Conservation (phyloP, 2,113 vertebrate genomes). For the Gallinago paraguaiae region DNA sequence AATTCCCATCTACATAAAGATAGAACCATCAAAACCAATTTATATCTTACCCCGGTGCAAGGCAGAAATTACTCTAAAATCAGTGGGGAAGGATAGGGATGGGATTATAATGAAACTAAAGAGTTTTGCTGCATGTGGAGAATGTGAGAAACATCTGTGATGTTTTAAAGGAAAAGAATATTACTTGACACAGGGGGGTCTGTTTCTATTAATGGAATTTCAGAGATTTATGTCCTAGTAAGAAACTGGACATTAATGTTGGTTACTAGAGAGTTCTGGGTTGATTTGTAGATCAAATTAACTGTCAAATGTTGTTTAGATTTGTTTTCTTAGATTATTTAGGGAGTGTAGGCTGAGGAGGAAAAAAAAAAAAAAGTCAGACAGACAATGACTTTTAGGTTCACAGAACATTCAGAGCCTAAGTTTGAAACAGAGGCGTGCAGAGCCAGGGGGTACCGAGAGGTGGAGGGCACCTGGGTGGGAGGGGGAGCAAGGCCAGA, state of each 20-base stretch:
- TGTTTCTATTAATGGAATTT: neutral
- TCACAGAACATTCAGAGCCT: neutral
- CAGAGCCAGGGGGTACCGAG: neutral
- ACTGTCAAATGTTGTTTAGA: neutral
- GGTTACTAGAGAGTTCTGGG: neutral
- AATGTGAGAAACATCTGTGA: neutral
- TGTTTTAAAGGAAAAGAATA: neutral
- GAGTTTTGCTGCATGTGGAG: neutral
- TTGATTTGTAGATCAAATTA: neutral
- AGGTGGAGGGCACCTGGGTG: neutral
- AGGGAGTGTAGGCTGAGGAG: neutral
- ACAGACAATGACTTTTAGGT: neutral
- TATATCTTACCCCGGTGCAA: neutral
- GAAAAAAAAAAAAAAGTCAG: neutral
- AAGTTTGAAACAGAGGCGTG: neutral
- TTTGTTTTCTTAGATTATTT: neutral
- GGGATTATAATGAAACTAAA: neutral
- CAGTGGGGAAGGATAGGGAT: neutral
- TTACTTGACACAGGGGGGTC: neutral
- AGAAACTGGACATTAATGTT: neutral
- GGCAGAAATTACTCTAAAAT: neutral
- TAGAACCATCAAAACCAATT: neutral
- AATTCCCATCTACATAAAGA: neutral
- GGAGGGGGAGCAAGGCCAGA: fast-evolving
- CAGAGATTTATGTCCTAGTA: neutral